Evolutionary conservation across 1,140 invertebrate genomes (phyloP).

Genomic region (Carcinoscorpius rotundicauda): DNA sequence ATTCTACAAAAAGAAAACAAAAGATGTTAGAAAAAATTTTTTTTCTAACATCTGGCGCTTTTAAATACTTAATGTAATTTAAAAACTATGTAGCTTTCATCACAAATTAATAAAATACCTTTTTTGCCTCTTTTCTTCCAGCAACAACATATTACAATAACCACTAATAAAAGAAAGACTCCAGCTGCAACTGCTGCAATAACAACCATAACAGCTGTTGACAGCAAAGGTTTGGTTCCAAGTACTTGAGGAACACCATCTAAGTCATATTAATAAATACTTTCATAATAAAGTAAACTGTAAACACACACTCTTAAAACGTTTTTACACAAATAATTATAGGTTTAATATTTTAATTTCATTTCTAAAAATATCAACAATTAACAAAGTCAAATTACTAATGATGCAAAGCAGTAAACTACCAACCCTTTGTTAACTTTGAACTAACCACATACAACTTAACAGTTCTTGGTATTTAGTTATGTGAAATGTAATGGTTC

Average conservation of each 20-base stretch:
- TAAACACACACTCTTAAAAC: no score
- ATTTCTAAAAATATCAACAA: not conserved
- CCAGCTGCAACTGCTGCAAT: slow-evolving; percentile 29
- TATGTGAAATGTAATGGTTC: no score
- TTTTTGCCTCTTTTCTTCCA: slow-evolving; percentile 60
- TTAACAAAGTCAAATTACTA: slow-evolving; percentile 5
- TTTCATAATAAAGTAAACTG: not conserved
- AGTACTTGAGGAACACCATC: slow-evolving; percentile 65
- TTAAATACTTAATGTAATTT: no score
- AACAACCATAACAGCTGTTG: slow-evolving; percentile 60
- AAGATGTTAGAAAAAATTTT: no score
- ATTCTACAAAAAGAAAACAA: no score
- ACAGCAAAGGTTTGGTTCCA: slow-evolving; percentile 51
- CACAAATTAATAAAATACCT: slow-evolving; percentile 38
- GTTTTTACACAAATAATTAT: no score
- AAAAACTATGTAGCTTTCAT: no score
- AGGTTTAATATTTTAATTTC: not conserved
- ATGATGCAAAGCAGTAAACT: slow-evolving; percentile 4
- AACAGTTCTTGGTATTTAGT: no score
- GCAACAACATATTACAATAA: slow-evolving; percentile 71
- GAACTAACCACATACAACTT: no score
- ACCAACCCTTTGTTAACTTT: no score
- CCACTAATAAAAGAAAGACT: slow-evolving; percentile 11
- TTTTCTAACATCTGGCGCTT: no score
- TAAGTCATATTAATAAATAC: slow-evolving; percentile 29